Evolutionary conservation across 2,797 vertebrate genomes (phyloP).

Genomic region (Cheirogaleus major): DNA sequence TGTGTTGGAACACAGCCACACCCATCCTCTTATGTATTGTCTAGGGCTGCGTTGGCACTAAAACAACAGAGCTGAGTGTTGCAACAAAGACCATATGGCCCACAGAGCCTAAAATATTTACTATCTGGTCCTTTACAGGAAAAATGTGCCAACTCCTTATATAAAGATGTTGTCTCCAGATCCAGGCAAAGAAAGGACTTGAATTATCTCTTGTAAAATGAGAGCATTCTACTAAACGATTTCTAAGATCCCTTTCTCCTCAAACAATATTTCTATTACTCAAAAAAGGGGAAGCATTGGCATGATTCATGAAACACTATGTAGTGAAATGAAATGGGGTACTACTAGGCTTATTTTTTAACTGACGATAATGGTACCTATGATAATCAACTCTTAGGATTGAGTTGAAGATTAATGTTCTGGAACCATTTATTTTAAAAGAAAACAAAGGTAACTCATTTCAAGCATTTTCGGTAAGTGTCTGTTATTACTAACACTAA

Average conservation of each 20-base stretch:
- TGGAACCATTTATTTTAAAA: constrained; percentile 42
- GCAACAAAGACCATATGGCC: neutral
- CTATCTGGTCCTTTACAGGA: neutral
- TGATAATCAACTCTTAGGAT: neutral
- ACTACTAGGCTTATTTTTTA: neutral
- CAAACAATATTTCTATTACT: neutral
- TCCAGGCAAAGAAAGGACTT: neutral
- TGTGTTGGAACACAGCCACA: neutral
- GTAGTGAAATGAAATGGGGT: neutral
- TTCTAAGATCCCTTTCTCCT: constrained; percentile 1
- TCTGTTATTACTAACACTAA: constrained; percentile 41
- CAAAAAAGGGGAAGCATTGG: neutral
- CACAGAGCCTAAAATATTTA: neutral
- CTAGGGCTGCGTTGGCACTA: neutral
- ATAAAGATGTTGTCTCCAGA: neutral
- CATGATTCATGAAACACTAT: neutral
- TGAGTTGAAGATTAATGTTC: constrained; percentile 41
- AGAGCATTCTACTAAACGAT: neutral
- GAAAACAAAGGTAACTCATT: constrained; percentile 35
- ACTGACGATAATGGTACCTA: constrained; percentile 12
- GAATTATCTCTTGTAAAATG: neutral
- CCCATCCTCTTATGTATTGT: neutral
- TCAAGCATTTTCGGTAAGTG: constrained; percentile 11
- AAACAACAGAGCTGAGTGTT: neutral
- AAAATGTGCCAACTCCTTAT: neutral